These are phyloP conservation scores for Lycophotia porphyrea DNA, from an alignment of 2,888 invertebrate species.

Conservation along the genomic window DNA sequence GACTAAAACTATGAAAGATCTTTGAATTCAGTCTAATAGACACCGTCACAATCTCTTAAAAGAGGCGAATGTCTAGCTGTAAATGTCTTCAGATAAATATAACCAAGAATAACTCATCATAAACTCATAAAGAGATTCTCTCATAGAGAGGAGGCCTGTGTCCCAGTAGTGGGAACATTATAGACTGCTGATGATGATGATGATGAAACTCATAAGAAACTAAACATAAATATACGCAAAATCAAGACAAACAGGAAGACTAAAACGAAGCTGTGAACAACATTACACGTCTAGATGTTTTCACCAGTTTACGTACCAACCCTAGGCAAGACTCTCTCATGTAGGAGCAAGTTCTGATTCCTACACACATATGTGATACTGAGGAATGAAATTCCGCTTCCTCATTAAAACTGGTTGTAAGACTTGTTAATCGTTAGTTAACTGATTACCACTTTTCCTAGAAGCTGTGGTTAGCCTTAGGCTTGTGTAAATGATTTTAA, in stretches of 20 bases:
- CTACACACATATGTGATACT: slow-evolving; percentile 43
- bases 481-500: slow-evolving; percentile 20
- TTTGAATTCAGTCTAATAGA: not conserved
- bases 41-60: slow-evolving; percentile 2
- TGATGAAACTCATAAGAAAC: too few relatives aligned
- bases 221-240: not conserved
- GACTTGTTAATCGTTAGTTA: slow-evolving; percentile 44
- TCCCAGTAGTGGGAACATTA: too few relatives aligned
- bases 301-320: slow-evolving; percentile 39
- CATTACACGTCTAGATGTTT: not conserved
- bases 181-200: too few relatives aligned
- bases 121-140: too few relatives aligned
- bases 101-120: not conserved
- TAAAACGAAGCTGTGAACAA: slow-evolving; percentile 5
- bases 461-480: slow-evolving; percentile 31
- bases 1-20: not conserved
- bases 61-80: not conserved
- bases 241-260: slow-evolving; percentile 34
- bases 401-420: slow-evolving; percentile 68
- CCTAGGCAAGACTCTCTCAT: slow-evolving; percentile 32
- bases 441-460: slow-evolving; percentile 50
- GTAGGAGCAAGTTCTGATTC: slow-evolving; percentile 63
- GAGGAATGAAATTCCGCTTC: slow-evolving; percentile 74
- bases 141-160: too few relatives aligned
- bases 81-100: not conserved